Evolutionary conservation across 2,888 invertebrate species (phyloP), one percentile per base, ranked within the genome.

Genomic region (Coenonympha arcania): DNA sequence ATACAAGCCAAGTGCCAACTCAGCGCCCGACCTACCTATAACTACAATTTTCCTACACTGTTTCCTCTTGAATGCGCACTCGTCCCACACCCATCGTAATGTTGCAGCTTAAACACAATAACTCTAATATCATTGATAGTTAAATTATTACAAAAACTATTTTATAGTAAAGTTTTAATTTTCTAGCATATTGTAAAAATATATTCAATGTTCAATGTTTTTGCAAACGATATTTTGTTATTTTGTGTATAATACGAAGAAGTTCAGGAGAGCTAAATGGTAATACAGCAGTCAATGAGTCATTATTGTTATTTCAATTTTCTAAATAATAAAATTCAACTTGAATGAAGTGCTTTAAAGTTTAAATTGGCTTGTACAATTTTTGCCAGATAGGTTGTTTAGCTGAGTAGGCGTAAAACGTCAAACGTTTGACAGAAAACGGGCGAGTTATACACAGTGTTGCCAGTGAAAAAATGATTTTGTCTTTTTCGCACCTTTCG

Each of bases 1-100:
- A 78, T 79, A 80, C 76, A 71, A 77, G 81, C 81, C 83, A 81
- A 80, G 75, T 81, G 84, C 84, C 85, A 83, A 82, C 84, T 77
- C 84, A 76, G 81, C 82, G 72, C 63, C 62, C 76, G 72, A 85
- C 84, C 82, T 84, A 84, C 76, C 83, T 85, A 85, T 84, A 84
- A 69, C 78, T 84, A 83, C 71, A 65, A 71, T 70, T 69, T 73
- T 74, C 73, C 68, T 67, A 71, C 69, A 85, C 84, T 85, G 85
- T 73, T 75, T 76, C 74, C 71, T 69, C 65, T n/a, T 61, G 58
- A 48, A 51, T 56, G 51, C 63, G 58, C 63, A 64, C 69, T 64
- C 66, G 72, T 73, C 76, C 72, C 79, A 79, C 82, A 83, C 82
- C 83, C 81, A 74, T 53, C 39, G 9, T 42, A 75, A 79, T 82